These are phyloP conservation scores for Dromius quadrimaculatus DNA, from an alignment of 2,888 invertebrate genomes.

Conservation along the genomic window DNA sequence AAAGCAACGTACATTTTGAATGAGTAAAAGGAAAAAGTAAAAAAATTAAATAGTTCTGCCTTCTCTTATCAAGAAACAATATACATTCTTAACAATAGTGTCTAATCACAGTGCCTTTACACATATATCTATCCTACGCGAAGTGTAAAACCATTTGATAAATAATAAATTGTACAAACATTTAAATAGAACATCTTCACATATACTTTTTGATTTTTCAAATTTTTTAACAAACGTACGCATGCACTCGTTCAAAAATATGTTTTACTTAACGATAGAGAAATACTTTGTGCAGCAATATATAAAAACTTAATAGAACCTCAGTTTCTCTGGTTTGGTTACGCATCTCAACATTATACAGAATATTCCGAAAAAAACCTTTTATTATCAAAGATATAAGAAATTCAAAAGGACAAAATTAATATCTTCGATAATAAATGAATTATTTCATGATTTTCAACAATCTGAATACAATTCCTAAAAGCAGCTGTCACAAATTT, in stretches of 20 bases:
- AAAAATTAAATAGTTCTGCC: constrained; percentile 35
- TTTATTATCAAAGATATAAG: no score
- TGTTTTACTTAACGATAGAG: constrained; percentile 50
- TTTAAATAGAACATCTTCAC: constrained; percentile 49
- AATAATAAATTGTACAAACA: constrained; percentile 52
- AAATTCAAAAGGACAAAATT: no score
- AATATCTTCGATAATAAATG: no score
- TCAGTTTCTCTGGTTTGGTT: constrained; percentile 50
- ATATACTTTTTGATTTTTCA: constrained; percentile 51
- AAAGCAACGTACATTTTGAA: constrained; percentile 18
- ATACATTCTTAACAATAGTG: constrained; percentile 43
- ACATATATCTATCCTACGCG: constrained; percentile 37
- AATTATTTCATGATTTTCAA: no score
- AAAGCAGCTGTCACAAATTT: no score
- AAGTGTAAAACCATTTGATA: constrained; percentile 48
- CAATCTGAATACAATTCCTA: no score
- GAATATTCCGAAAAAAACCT: no score
- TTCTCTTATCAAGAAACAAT: constrained; percentile 37
- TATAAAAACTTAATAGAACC: constrained; percentile 51
- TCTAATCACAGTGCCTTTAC: constrained; percentile 52
- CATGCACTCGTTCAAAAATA: constrained; percentile 46
- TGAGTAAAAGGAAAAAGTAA: constrained; percentile 26
- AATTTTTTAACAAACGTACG: constrained; percentile 47
- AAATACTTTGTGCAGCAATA: constrained; percentile 51
- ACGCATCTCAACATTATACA: no score